phyloP scores from a whole-genome alignment of 2,797 vertebrate species.

The Notolabrus celidotus region DNA sequence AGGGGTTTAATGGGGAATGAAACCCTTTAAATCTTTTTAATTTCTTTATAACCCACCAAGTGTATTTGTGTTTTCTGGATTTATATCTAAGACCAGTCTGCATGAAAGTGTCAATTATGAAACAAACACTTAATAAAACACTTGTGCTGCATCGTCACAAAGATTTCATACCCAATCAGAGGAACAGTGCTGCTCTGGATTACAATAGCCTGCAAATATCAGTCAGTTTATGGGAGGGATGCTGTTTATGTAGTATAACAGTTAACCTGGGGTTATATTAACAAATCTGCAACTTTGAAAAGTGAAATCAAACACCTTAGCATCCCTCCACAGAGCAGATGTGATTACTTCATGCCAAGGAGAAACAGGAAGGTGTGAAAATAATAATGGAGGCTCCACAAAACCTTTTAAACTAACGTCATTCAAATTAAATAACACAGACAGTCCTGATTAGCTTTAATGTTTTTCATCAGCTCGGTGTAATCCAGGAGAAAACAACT shows the following conservation, averaged over 20 bases:
- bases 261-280: background rate
- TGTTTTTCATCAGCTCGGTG: conserved; percentile 16
- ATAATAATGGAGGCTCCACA: background rate
- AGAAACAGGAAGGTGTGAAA: conserved; percentile 1
- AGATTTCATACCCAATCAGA: background rate
- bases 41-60: conserved; percentile 55
- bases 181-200: background rate
- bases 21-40: conserved; percentile 64
- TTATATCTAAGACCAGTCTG: conserved; percentile 50
- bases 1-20: conserved; percentile 50
- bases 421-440: conserved; percentile 12
- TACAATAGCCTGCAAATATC: conserved; percentile 1
- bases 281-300: conserved; percentile 11
- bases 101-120: conserved; percentile 42
- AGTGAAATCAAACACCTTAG: background rate
- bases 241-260: no score
- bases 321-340: conserved; percentile 4
- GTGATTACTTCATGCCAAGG: background rate
- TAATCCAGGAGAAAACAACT: conserved; percentile 6
- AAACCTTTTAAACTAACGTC: conserved; percentile 3
- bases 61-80: conserved; percentile 53
- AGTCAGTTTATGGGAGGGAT: background rate
- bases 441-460: background rate
- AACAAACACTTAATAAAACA: conserved; percentile 45
- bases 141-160: background rate